Conservation (phyloP, 2,113 vertebrate genomes). For the Merops nubicus region DNA sequence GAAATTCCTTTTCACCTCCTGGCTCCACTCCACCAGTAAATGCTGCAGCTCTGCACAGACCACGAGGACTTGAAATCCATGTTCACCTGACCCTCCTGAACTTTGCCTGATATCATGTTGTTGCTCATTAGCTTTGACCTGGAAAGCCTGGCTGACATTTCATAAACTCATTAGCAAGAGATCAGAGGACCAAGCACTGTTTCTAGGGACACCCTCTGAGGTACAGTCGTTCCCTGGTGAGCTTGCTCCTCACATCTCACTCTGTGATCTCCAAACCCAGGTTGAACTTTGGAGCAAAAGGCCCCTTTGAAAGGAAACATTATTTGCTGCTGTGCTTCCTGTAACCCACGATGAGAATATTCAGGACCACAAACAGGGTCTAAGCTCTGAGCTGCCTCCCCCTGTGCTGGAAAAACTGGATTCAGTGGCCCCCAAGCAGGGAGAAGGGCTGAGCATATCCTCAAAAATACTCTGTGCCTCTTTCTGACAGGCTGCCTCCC, state of each 20-base stretch:
- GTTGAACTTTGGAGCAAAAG: not conserved
- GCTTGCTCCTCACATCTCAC: not conserved
- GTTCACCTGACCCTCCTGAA: conserved; percentile 52
- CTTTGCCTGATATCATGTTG: not conserved
- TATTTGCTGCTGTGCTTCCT: not conserved
- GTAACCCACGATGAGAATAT: accelerated
- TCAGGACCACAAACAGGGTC: not conserved
- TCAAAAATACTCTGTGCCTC: not conserved
- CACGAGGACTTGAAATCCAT: not conserved
- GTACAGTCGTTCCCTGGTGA: not conserved
- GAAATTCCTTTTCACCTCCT: not conserved
- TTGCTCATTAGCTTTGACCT: conserved; percentile 39
- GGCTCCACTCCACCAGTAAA: not conserved
- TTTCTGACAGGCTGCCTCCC: not conserved
- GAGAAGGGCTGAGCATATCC: not conserved
- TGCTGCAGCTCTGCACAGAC: not conserved
- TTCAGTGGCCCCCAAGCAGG: not conserved
- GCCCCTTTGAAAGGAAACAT: not conserved
- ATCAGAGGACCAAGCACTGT: not conserved
- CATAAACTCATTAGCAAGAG: conserved; percentile 34
- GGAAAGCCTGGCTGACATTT: conserved; percentile 30
- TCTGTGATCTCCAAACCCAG: not conserved
- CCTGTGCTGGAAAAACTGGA: not conserved
- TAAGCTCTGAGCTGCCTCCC: not conserved
- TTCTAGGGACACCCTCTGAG: conserved; percentile 6